Evolutionary conservation across 2,888 invertebrate genomes (phyloP), one percentile per base, ranked within the genome.

Genomic region (Drosophila nigricruria): DNA sequence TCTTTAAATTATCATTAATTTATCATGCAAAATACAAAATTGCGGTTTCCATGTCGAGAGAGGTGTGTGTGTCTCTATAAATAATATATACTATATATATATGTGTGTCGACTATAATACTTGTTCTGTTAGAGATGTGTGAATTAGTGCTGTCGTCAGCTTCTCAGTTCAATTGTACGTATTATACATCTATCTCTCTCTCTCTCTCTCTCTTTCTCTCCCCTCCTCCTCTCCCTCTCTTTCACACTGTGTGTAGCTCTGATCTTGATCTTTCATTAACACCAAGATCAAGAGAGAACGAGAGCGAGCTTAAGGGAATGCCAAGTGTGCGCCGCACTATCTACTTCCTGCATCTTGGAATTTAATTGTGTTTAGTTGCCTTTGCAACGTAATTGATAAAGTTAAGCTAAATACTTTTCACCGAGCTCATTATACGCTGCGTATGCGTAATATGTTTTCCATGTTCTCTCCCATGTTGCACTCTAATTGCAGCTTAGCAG

Each of bases 1-100:
- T 87, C 84, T 76, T 78, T 69, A 80, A 87, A 87, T 87, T 84
- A 85, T 88, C 88, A 84, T 84, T 85, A 74, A 87, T 84, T 84
- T 84, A 87, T 80, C 74, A 71, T 72, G 56, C 77, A 70, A 67
- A 80, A 82, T 86, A 77, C 72, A 62, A 69, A 38, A 38, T 42
- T 76, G 76, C 63, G 75, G 67, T 76, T 61, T 47, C 18, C 32
- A 57, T 27, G 42, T 10, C 32, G 43, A 23, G 38, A 34, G 38
- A 23, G 49, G 12, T 40, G 18, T 20, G 25, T 20, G 54, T 54
- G 57, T 18, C 58, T 70, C 57, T 84, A 73, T 69, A 61, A 73
- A 68, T 70, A 77, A 66, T 67, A 66, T 45, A 62, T 60, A 63
- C 16, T 63, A 59, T 57, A 61, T 43, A 40, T 18, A 18, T 25